phyloP scores from a whole-genome alignment of 2,888 invertebrate genomes.

The Strigamia maritima region DNA sequence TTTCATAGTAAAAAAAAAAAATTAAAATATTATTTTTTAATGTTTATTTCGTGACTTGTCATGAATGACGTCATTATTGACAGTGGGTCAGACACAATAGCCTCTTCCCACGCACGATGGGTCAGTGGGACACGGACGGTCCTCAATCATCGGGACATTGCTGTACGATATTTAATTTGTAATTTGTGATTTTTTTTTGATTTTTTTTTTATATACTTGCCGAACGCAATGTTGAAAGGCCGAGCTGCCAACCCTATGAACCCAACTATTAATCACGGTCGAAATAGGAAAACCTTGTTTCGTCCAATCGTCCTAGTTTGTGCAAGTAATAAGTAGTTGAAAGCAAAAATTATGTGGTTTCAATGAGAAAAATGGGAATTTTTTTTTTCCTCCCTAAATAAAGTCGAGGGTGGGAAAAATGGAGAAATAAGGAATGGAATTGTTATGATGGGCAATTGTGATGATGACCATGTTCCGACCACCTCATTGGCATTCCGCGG shows the following conservation, averaged over 20 bases:
- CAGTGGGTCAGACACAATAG: constrained; percentile 18
- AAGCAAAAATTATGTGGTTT: background rate
- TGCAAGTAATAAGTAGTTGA: constrained; percentile 24
- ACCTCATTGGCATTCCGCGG: constrained; percentile 31
- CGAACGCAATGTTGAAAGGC: constrained; percentile 12
- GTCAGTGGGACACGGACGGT: constrained; percentile 32
- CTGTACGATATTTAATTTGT: background rate
- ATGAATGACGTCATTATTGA: background rate
- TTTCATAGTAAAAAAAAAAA: background rate
- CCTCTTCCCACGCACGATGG: constrained; percentile 2
- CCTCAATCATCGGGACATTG: constrained; percentile 22
- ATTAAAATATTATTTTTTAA: background rate
- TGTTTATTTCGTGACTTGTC: background rate
- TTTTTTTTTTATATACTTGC: background rate
- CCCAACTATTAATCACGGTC: constrained; percentile 32
- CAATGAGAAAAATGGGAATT: background rate
- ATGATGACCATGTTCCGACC: constrained; percentile 12
- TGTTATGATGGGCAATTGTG: constrained; percentile 27
- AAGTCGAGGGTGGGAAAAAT: background rate
- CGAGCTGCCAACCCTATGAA: constrained; percentile 20
- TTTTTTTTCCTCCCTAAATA: background rate
- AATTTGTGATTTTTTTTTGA: background rate
- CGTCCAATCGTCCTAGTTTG: constrained; percentile 31
- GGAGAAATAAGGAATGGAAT: constrained; percentile 1
- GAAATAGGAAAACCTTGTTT: constrained; percentile 22